A percentile compares a stretch with the other conserved stretches of the same genome.
phyloP scores from a whole-genome alignment of 2,797 vertebrate genomes.

The Lepilemur ruficaudatus region DNA sequence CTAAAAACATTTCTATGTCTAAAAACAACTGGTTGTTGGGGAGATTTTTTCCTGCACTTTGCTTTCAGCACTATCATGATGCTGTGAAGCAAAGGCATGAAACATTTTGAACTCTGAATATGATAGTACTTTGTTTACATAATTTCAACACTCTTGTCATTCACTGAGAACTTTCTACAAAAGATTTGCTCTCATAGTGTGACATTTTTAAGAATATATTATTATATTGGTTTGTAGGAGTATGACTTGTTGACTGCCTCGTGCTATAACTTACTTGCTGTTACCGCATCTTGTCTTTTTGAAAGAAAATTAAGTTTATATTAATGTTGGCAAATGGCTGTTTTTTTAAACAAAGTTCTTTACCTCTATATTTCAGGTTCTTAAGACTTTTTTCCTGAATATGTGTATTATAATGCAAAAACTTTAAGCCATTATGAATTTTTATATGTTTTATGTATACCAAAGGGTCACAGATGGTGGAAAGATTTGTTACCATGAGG shows the following conservation, averaged over 20 bases:
- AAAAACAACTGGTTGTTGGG: slow-evolving; percentile 20
- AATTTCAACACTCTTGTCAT: slow-evolving; percentile 65
- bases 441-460: slow-evolving; percentile 78
- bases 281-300: slow-evolving; percentile 34
- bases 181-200: slow-evolving; percentile 54
- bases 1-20: slow-evolving; percentile 51
- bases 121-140: slow-evolving; percentile 61
- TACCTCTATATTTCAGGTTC: slow-evolving; percentile 26
- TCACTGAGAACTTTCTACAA: slow-evolving; percentile 54
- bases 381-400: slow-evolving; percentile 48
- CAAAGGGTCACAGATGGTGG: slow-evolving; percentile 81
- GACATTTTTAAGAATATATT: slow-evolving; percentile 68
- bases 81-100: slow-evolving; percentile 44
- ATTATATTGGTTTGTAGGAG: slow-evolving; percentile 63
- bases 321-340: slow-evolving; percentile 43
- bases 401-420: slow-evolving; percentile 55
- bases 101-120: slow-evolving; percentile 74
- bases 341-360: neutral
- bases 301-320: slow-evolving; percentile 56
- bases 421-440: slow-evolving; percentile 66
- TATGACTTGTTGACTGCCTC: slow-evolving; percentile 77
- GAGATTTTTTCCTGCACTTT: slow-evolving; percentile 62
- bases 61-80: slow-evolving; percentile 39
- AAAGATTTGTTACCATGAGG: slow-evolving; percentile 81
- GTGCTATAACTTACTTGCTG: slow-evolving; percentile 56